These are phyloP conservation scores for Irena cyanogastra DNA, from an alignment of 2,113 vertebrate species.

Conservation along the genomic window DNA sequence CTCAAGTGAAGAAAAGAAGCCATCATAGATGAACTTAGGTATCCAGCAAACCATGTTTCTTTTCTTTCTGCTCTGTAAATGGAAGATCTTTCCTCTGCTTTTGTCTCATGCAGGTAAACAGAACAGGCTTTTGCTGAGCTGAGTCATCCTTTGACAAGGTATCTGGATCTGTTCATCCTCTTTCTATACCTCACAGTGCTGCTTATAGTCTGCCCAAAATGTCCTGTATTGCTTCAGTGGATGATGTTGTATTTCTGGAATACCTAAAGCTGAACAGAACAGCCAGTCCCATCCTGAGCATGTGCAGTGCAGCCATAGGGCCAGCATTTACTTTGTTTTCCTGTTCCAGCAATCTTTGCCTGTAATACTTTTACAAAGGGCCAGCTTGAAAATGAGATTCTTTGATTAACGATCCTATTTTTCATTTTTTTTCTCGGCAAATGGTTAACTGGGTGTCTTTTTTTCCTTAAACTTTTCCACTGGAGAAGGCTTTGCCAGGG, in stretches of 20 bases:
- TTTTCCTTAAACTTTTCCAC: neutral
- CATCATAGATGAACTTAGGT: neutral
- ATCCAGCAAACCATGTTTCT: neutral
- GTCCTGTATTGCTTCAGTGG: neutral
- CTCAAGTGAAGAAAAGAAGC: neutral
- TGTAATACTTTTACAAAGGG: neutral
- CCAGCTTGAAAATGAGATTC: slow-evolving; percentile 6
- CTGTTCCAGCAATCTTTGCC: neutral
- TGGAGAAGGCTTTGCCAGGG: neutral
- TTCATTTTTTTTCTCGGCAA: neutral
- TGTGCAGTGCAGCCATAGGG: neutral
- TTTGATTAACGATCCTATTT: neutral
- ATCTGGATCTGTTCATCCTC: neutral
- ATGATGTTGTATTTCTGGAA: neutral
- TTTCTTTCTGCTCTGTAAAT: neutral
- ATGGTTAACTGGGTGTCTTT: neutral
- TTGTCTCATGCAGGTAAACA: neutral
- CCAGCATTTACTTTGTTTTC: neutral
- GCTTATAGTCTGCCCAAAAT: neutral
- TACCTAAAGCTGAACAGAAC: neutral
- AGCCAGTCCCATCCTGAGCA: neutral
- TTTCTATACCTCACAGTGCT: neutral
- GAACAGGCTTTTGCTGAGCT: neutral
- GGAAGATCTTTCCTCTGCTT: neutral
- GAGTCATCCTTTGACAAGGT: neutral